Evolutionary conservation across 2,797 vertebrate species (phyloP), one percentile per base, ranked within the genome.

Genomic region (Enteromius afrohamiltoni): DNA sequence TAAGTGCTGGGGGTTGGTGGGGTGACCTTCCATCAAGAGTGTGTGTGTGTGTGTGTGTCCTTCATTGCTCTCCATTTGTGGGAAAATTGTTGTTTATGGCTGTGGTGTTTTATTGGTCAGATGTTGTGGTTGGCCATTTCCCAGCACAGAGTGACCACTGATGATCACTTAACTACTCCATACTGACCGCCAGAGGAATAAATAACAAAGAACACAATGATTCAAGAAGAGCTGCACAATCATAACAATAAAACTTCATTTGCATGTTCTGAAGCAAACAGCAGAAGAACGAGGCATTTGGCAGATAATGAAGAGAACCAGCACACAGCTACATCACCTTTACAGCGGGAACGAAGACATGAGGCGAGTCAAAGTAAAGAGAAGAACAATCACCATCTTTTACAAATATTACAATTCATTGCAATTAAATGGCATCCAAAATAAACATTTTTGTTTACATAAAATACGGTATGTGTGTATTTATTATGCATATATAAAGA

Each of bases 101-200:
- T 77, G 71, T 77, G 87, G 84, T 87, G 79, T 88, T 49, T 82
- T 90, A 94, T 95, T 77, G 91, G 93, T 93, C 94, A 95, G 93
- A 93, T 95, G 94, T 93, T 94, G 92, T 83, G 86, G 87, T 95
- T 95, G 94, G 94, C 93, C 88, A 87, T 89, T 92, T 91, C 93
- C 94, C 94, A 95, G 93, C 85, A 89, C 90, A 91, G 91, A 80
- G 79, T 84, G 88, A 85, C 86, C 84, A 86, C 82, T 88, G 83
- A 88, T 77, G 68, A 77, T 79, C 81, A 85, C 80, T 76, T 51
- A 80, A 85, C 69, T 79, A 16, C 70, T 83, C 77, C 68, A 70
- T 70, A 11, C 51, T 78, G 82, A 77, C 81, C 74, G 74, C 58
- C 55, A 78, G 80, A 82, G 58, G 42, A 82, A 75, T 75, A 82